These are phyloP conservation scores for Marmota flaviventris DNA, from an alignment of 2,113 vertebrate species.

Conservation along the genomic window DNA sequence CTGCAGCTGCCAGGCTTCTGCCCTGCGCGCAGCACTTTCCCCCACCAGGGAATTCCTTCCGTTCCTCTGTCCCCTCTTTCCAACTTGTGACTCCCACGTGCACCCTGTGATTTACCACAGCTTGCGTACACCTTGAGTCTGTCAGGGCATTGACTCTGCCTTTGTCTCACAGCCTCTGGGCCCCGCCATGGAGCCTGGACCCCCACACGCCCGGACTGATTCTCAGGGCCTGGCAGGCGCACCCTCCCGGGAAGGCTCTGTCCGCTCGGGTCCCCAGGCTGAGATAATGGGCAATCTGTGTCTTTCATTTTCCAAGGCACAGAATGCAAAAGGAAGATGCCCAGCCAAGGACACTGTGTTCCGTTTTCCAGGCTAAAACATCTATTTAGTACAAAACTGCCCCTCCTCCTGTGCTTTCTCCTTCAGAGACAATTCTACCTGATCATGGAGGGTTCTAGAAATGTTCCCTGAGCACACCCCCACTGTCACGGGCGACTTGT, in stretches of 20 bases:
- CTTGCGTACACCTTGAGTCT: rapidly evolving
- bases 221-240: neutral
- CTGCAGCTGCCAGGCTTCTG: neutral
- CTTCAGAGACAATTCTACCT: neutral
- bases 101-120: rapidly evolving
- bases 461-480: rapidly evolving
- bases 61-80: rapidly evolving
- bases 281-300: rapidly evolving
- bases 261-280: neutral
- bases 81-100: rapidly evolving
- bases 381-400: neutral
- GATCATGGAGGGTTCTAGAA: neutral
- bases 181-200: rapidly evolving
- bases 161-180: rapidly evolving
- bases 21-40: no score
- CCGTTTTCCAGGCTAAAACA: neutral
- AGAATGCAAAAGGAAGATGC: neutral
- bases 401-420: neutral
- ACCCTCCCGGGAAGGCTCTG: rapidly evolving
- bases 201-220: rapidly evolving
- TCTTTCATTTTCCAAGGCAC: neutral
- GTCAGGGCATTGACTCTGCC: rapidly evolving
- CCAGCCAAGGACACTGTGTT: neutral
- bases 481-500: rapidly evolving
- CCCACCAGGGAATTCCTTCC: neutral